Conservation (phyloP, 2,797 vertebrate genomes). For the Muraenolepis orangiensis region DNA sequence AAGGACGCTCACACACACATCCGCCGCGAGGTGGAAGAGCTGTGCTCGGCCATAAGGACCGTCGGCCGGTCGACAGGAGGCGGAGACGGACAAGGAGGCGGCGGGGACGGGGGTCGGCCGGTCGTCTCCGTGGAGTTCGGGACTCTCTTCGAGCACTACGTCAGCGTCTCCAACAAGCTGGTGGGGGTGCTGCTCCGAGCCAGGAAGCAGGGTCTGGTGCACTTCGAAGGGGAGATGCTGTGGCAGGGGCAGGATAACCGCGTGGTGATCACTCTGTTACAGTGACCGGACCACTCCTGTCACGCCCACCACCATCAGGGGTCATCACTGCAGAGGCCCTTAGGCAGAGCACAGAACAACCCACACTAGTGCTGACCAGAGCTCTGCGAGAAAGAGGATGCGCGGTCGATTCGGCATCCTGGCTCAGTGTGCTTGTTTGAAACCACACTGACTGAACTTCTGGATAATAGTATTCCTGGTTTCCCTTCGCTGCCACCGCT, state of each 20-base stretch:
- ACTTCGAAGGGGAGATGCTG: conserved; percentile 90
- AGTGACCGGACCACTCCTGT: conserved; percentile 43
- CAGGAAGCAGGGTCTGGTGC: conserved; percentile 81
- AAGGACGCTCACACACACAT: conserved; percentile 80
- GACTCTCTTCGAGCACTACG: conserved; percentile 83
- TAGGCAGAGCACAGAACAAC: neutral
- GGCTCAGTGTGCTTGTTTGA: neutral
- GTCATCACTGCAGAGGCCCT: neutral
- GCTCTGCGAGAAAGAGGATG: neutral
- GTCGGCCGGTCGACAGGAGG: conserved; percentile 62
- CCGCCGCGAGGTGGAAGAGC: conserved; percentile 79
- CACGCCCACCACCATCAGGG: neutral
- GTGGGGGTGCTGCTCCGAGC: conserved; percentile 86
- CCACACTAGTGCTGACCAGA: neutral
- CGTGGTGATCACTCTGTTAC: conserved; percentile 77
- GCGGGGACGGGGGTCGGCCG: neutral
- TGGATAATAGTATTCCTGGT: neutral
- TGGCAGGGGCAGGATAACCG: conserved; percentile 89
- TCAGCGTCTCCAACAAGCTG: conserved; percentile 87
- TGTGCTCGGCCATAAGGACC: conserved; percentile 77
- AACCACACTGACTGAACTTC: neutral
- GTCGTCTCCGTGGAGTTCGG: conserved; percentile 75
- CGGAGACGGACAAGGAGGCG: conserved; percentile 36
- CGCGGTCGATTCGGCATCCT: neutral
- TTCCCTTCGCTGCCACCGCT: neutral